A percentile compares a stretch with the other conserved stretches of the same genome.
Evolutionary conservation across 2,888 invertebrate species (phyloP).

Genomic region (Fissipunctia ypsillon): DNA sequence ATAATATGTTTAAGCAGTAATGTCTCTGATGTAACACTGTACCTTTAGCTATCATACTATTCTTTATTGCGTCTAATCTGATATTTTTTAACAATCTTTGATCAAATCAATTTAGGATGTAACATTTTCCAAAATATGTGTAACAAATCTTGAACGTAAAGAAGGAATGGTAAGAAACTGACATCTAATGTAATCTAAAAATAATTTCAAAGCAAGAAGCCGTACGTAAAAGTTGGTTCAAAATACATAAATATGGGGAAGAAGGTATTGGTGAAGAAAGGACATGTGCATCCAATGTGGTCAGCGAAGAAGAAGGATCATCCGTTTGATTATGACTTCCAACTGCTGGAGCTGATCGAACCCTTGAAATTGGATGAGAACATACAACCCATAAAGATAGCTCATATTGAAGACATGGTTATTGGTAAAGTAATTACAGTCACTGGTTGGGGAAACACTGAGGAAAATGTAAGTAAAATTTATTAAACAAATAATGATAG

Average conservation of each 20-base stretch:
- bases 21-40: background rate
- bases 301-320: conserved; percentile 78
- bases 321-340: conserved; percentile 86
- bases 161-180: background rate
- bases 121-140: background rate
- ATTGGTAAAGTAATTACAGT: conserved; percentile 85
- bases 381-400: conserved; percentile 83
- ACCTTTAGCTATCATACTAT: background rate
- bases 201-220: conserved; percentile 77
- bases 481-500: background rate
- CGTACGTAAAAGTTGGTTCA: conserved; percentile 82
- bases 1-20: background rate
- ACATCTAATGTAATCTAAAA: conserved; percentile 30
- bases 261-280: conserved; percentile 72
- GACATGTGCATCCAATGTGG: conserved; percentile 82
- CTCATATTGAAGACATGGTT: conserved; percentile 83
- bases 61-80: background rate
- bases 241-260: conserved; percentile 81
- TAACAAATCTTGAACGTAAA: background rate
- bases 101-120: no score
- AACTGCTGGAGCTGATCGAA: conserved; percentile 80
- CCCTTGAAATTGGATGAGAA: conserved; percentile 78
- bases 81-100: background rate
- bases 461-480: conserved; percentile 83
- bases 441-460: conserved; percentile 87